Evolutionary conservation across 2,888 invertebrate species (phyloP).

Genomic region (Agrochola litura): DNA sequence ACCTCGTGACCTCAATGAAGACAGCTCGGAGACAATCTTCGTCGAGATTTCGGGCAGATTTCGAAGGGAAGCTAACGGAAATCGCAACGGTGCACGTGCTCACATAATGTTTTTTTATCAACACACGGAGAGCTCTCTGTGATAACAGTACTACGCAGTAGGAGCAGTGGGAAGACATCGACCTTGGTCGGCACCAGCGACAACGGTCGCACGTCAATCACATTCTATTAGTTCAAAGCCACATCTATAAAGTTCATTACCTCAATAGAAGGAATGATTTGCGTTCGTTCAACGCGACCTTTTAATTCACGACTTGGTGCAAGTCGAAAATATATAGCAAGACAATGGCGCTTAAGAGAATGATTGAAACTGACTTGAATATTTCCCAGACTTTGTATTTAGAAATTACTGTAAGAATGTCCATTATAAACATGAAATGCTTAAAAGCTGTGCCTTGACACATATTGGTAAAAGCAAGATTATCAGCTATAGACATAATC

Average conservation of each 20-base stretch:
- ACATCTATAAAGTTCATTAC: conserved; percentile 87
- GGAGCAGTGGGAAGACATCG: conserved; percentile 72
- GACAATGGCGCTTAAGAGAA: conserved; percentile 26
- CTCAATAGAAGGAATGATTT: conserved; percentile 80
- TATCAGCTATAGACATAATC: conserved; percentile 59
- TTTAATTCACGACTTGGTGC: conserved; percentile 65
- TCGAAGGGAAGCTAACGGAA: conserved; percentile 72
- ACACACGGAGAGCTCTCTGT: conserved; percentile 30
- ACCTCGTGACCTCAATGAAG: conserved; percentile 83
- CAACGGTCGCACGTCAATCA: conserved; percentile 86
- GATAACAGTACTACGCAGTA: conserved; percentile 59
- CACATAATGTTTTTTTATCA: conserved; percentile 25
- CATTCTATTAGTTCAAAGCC: conserved; percentile 88
- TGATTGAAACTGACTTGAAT: conserved; percentile 24
- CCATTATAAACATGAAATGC: conserved; percentile 37
- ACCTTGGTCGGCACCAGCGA: conserved; percentile 79
- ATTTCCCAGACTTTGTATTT: conserved; percentile 36
- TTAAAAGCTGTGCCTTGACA: conserved; percentile 66
- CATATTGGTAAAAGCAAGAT: conserved; percentile 59
- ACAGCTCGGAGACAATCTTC: conserved; percentile 71
- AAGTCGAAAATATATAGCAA: conserved; percentile 51
- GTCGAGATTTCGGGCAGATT: conserved; percentile 59
- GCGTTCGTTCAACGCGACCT: conserved; percentile 74
- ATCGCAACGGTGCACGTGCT: conserved; percentile 38
- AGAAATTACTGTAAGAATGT: conserved; percentile 44